Conservation (phyloP, 2,113 vertebrate species). For the Laticauda laticaudata region DNA sequence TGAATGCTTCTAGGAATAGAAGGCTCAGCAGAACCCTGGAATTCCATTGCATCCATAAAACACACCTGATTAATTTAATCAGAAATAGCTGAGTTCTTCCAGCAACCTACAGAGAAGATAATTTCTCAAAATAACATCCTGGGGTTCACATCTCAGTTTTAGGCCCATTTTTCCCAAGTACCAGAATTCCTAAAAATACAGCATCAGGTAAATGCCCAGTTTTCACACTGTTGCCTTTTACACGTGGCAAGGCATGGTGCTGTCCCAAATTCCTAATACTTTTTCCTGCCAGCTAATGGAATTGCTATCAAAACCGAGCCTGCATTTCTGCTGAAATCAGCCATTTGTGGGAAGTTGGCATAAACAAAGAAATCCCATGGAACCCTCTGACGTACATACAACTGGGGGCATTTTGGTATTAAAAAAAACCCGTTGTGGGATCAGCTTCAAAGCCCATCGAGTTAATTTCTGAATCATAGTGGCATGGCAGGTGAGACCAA, state of each 20-base stretch:
- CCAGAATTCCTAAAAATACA: not conserved
- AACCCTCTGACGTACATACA: not conserved
- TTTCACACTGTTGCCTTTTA: not conserved
- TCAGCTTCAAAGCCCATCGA: not conserved
- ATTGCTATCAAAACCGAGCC: not conserved
- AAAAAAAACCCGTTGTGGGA: not conserved
- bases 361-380: not conserved
- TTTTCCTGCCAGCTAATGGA: slow-evolving; percentile 1
- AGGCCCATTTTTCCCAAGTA: not conserved
- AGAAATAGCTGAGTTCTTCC: not conserved
- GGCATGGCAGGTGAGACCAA: not conserved
- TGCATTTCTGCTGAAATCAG: not conserved
- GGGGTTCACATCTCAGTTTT: not conserved
- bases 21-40: not conserved
- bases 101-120: not conserved
- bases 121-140: not conserved
- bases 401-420: not conserved
- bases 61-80: not conserved
- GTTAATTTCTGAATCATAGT: not conserved
- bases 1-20: not conserved
- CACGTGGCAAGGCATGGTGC: not conserved
- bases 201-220: not conserved
- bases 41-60: not conserved
- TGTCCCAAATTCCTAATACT: not conserved
- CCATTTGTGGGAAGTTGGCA: not conserved